Evolutionary conservation across 1,140 invertebrate genomes (phyloP).

Genomic region (Hypsibius dujardini): DNA sequence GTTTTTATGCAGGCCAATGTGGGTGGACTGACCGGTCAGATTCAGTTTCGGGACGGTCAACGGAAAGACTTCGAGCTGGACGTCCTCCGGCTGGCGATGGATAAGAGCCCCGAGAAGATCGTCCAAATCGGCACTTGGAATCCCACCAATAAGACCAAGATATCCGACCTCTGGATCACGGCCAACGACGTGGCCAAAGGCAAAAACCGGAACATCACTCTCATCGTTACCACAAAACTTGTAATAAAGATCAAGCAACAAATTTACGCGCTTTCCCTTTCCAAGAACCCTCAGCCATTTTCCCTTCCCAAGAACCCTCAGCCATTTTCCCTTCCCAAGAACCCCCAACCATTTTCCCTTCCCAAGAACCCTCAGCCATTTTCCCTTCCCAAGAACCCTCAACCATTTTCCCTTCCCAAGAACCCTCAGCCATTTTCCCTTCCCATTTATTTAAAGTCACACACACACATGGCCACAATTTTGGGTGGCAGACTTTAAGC

Average conservation of each 20-base stretch:
- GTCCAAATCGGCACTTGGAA: constrained; percentile 75
- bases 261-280: too few species aligned
- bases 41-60: constrained; percentile 84
- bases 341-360: too few species aligned
- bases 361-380: too few species aligned
- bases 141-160: constrained; percentile 65
- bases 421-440: too few species aligned
- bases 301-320: too few species aligned
- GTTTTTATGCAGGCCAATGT: constrained; percentile 54
- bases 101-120: constrained; percentile 35
- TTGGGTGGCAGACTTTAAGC: too few species aligned
- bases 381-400: too few species aligned
- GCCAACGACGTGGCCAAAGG: constrained; percentile 63
- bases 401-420: too few species aligned
- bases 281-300: too few species aligned
- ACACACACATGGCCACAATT: too few species aligned
- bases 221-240: constrained; percentile 73
- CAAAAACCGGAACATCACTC: constrained; percentile 72
- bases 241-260: constrained; percentile 40
- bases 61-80: constrained; percentile 72
- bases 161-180: constrained; percentile 65
- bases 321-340: too few species aligned
- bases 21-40: constrained; percentile 70
- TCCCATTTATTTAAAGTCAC: too few species aligned
- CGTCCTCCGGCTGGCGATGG: constrained; percentile 64